These are phyloP conservation scores for Saguinus midas DNA, from an alignment of 2,113 vertebrate genomes.

Conservation along the genomic window DNA sequence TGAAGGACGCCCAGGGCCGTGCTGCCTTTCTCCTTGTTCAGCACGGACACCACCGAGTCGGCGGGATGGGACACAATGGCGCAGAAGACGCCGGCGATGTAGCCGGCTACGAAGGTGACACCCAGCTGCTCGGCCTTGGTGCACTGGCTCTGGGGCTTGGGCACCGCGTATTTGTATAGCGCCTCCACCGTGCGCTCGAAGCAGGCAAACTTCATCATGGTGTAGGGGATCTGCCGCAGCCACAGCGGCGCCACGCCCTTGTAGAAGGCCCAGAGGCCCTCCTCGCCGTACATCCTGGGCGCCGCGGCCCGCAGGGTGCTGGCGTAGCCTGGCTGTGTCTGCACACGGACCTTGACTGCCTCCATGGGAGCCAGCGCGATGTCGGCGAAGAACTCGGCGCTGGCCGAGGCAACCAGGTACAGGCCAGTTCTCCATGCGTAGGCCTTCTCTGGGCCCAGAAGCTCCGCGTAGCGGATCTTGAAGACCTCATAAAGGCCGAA, in stretches of 20 bases:
- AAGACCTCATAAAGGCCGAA: slow-evolving; percentile 71
- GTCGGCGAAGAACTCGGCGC: slow-evolving; percentile 57
- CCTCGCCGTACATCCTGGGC: slow-evolving; percentile 61
- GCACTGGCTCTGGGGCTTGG: slow-evolving; percentile 62
- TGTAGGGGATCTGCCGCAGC: slow-evolving; percentile 67
- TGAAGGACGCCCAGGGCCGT: background rate
- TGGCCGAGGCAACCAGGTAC: slow-evolving; percentile 53
- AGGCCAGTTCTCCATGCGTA: slow-evolving; percentile 54
- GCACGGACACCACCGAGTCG: slow-evolving; percentile 50
- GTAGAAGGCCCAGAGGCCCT: slow-evolving; percentile 73
- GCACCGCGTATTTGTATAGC: slow-evolving; percentile 35
- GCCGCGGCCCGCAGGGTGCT: background rate
- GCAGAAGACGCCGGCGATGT: slow-evolving; percentile 68
- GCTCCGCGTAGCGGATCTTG: slow-evolving; percentile 20
- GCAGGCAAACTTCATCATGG: slow-evolving; percentile 74
- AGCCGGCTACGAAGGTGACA: slow-evolving; percentile 69
- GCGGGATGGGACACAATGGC: slow-evolving; percentile 66
- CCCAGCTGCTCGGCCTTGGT: slow-evolving; percentile 69
- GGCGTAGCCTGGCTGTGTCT: slow-evolving; percentile 61
- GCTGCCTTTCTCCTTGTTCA: slow-evolving; percentile 71
- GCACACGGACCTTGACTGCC: slow-evolving; percentile 64
- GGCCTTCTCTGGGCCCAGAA: slow-evolving; percentile 48
- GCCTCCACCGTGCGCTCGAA: slow-evolving; percentile 65
- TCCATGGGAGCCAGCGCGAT: slow-evolving; percentile 60
- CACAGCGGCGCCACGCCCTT: slow-evolving; percentile 66